phyloP scores from a whole-genome alignment of 2,113 vertebrate genomes.

The Pipa parva region DNA sequence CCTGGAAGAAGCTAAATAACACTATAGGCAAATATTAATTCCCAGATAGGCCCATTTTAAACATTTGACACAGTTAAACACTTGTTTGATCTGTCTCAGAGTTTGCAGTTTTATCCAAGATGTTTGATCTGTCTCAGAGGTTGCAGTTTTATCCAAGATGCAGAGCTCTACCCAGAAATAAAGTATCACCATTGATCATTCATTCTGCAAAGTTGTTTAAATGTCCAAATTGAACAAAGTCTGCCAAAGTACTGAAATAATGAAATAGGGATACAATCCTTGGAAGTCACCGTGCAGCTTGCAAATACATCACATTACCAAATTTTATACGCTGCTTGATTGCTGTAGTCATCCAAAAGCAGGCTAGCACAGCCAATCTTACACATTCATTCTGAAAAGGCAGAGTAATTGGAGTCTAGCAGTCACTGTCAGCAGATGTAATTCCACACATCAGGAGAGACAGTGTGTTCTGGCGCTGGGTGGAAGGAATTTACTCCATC shows the following conservation, averaged over 20 bases:
- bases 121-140: not conserved
- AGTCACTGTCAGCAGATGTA: constrained; percentile 1
- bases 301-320: not conserved
- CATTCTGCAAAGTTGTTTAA: not conserved
- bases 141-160: not conserved
- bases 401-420: not conserved
- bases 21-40: too few relatives aligned
- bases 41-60: too few relatives aligned
- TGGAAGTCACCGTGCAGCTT: not conserved
- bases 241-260: constrained; percentile 6
- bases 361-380: not conserved
- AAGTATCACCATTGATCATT: not conserved
- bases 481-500: not conserved
- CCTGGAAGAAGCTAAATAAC: too few relatives aligned
- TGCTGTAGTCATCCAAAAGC: not conserved
- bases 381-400: not conserved
- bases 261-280: not conserved
- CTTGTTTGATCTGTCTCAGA: not conserved
- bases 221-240: not conserved
- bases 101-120: not conserved
- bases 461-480: not conserved
- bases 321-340: constrained; percentile 5
- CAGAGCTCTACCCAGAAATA: not conserved
- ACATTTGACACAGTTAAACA: too few relatives aligned
- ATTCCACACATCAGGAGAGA: not conserved